Evolutionary conservation across 2,888 invertebrate species (phyloP).

Genomic region (Ceramica pisi): DNA sequence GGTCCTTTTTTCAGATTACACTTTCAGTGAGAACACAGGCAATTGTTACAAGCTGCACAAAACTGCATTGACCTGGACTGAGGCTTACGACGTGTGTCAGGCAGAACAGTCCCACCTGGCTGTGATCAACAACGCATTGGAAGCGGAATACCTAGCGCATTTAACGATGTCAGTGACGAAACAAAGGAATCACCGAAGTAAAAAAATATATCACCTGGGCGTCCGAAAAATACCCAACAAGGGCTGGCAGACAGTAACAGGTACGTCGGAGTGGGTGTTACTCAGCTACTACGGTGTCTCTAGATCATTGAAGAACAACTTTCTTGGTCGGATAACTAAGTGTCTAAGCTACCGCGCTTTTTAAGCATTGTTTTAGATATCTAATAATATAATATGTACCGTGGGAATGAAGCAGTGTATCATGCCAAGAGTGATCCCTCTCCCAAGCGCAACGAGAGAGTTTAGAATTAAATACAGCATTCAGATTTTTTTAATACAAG

Average conservation of each 20-base stretch:
- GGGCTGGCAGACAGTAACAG: slow-evolving; percentile 74
- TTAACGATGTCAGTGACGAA: slow-evolving; percentile 8
- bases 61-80: slow-evolving; percentile 76
- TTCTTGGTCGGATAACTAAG: neutral
- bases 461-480: too few relatives aligned
- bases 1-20: slow-evolving; percentile 72
- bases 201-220: slow-evolving; percentile 66
- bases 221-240: slow-evolving; percentile 60
- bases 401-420: too few relatives aligned
- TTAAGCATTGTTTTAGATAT: too few relatives aligned
- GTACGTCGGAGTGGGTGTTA: slow-evolving; percentile 55
- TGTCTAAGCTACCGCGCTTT: neutral
- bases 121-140: slow-evolving; percentile 68
- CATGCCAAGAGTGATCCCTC: too few relatives aligned
- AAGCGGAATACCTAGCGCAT: neutral
- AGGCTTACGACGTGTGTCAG: slow-evolving; percentile 75
- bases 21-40: slow-evolving; percentile 68
- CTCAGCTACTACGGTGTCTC: neutral
- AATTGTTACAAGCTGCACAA: slow-evolving; percentile 82
- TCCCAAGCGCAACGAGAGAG: too few relatives aligned
- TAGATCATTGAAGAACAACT: neutral
- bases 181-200: neutral
- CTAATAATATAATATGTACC: too few relatives aligned
- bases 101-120: slow-evolving; percentile 78
- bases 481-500: too few relatives aligned